A percentile compares a stretch with the other conserved stretches of the same genome.
These are phyloP conservation scores for Diplolepis rosae DNA, from an alignment of 2,888 invertebrate genomes.

Conservation along the genomic window DNA sequence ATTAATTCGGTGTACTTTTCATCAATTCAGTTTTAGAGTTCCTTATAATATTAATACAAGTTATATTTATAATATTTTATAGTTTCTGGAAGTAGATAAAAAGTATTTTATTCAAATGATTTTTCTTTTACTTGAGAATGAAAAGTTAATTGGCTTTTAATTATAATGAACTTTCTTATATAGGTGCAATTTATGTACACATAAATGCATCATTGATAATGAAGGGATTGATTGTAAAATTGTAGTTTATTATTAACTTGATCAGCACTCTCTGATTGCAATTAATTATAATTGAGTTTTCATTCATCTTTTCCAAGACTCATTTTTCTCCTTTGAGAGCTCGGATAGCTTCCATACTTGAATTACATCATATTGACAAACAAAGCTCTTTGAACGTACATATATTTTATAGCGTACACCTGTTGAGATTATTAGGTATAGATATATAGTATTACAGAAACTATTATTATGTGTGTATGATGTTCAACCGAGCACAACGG, in stretches of 20 bases:
- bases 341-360: background rate
- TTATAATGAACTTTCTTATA: background rate
- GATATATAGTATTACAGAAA: background rate
- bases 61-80: no score
- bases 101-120: no score
- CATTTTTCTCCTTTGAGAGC: background rate
- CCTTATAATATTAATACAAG: no score
- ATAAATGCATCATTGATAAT: no score
- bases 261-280: background rate
- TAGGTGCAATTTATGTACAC: no score
- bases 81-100: no score
- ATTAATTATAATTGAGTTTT: background rate
- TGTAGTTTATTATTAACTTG: background rate
- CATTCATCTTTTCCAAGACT: conserved; percentile 3
- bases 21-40: no score
- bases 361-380: background rate
- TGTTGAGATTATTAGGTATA: background rate
- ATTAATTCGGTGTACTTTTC: no score
- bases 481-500: background rate
- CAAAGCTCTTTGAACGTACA: background rate
- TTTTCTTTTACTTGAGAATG: background rate
- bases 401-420: background rate
- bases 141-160: no score
- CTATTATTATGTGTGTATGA: background rate
- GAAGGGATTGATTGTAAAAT: background rate